A percentile compares a stretch with the other conserved stretches of the same genome.
These are phyloP conservation scores for Folsomia manolachei DNA, from an alignment of 2,888 invertebrate species.

Conservation along the genomic window DNA sequence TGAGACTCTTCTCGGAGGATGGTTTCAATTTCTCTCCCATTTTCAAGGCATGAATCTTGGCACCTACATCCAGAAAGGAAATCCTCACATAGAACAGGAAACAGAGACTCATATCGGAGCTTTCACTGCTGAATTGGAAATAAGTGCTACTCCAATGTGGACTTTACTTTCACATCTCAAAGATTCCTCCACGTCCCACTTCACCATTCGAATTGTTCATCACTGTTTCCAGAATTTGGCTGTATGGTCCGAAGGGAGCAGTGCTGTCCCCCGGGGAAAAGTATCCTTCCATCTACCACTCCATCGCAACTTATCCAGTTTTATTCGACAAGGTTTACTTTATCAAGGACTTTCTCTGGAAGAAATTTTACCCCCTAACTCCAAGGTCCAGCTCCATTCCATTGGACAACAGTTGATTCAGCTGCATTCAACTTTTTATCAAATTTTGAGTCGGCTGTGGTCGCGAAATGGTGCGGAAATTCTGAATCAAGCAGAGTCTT, in stretches of 20 bases:
- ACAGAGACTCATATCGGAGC: constrained; percentile 96
- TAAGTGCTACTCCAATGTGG: constrained; percentile 97
- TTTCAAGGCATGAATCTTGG: constrained; percentile 98
- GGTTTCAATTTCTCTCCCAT: constrained; percentile 90
- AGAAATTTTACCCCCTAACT: constrained; percentile 72
- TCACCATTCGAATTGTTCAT: constrained; percentile 70
- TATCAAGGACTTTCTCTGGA: constrained; percentile 69
- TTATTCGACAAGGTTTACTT: constrained; percentile 79
- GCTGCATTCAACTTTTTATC: constrained; percentile 74
- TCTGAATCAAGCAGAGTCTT: constrained; percentile 96
- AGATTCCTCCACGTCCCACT: constrained; percentile 65
- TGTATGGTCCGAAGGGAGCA: constrained; percentile 83
- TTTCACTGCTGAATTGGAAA: constrained; percentile 93
- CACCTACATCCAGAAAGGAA: constrained; percentile 59
- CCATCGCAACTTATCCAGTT: constrained; percentile 89
- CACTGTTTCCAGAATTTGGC: constrained; percentile 75
- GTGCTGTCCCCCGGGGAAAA: constrained; percentile 66
- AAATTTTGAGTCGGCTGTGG: constrained; percentile 91
- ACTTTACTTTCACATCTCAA: constrained; percentile 86
- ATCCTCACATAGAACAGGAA: constrained; percentile 92
- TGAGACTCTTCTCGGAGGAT: constrained; percentile 83
- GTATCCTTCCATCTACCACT: constrained; percentile 95
- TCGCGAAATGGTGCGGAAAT: constrained; percentile 95
- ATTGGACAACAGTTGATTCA: constrained; percentile 26
- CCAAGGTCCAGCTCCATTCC: constrained; percentile 64